phyloP scores from a whole-genome alignment of 2,888 invertebrate species.

The Parthenolecanium corni region DNA sequence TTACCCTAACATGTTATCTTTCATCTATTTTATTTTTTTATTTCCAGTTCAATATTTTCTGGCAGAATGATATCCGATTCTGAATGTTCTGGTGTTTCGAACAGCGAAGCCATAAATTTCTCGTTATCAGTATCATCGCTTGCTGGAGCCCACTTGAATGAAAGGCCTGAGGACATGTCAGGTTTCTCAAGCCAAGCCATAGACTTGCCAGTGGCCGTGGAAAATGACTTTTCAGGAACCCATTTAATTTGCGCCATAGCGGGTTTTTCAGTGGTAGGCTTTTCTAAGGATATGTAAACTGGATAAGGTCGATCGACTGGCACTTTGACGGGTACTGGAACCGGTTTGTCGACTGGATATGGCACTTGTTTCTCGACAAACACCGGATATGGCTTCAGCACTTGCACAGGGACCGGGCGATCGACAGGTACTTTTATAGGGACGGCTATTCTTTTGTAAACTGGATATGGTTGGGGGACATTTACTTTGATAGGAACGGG shows the following conservation, averaged over 20 bases:
- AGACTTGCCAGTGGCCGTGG: slow-evolving; percentile 5
- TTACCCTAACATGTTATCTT: too few relatives aligned
- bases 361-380: slow-evolving; percentile 33
- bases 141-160: background rate
- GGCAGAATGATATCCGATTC: slow-evolving; percentile 1
- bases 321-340: slow-evolving; percentile 55
- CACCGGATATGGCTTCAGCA: slow-evolving; percentile 34
- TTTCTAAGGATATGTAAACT: slow-evolving; percentile 45
- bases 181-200: slow-evolving; percentile 47
- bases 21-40: too few relatives aligned
- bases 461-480: slow-evolving; percentile 34
- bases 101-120: slow-evolving; percentile 12
- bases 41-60: slow-evolving; percentile 14
- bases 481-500: slow-evolving; percentile 34
- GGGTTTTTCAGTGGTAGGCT: slow-evolving; percentile 57
- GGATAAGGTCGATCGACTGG: slow-evolving; percentile 43
- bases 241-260: slow-evolving; percentile 54
- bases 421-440: slow-evolving; percentile 34
- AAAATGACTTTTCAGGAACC: slow-evolving; percentile 1
- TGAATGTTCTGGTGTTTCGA: background rate
- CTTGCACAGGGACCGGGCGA: slow-evolving; percentile 33
- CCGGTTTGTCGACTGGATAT: slow-evolving; percentile 35
- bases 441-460: slow-evolving; percentile 33
- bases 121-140: slow-evolving; percentile 9
- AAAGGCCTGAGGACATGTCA: slow-evolving; percentile 45